Percentiles rank a stretch among this genome's conserved stretches.
phyloP scores from a whole-genome alignment of 2,888 invertebrate species.

The Philonicus albiceps region DNA sequence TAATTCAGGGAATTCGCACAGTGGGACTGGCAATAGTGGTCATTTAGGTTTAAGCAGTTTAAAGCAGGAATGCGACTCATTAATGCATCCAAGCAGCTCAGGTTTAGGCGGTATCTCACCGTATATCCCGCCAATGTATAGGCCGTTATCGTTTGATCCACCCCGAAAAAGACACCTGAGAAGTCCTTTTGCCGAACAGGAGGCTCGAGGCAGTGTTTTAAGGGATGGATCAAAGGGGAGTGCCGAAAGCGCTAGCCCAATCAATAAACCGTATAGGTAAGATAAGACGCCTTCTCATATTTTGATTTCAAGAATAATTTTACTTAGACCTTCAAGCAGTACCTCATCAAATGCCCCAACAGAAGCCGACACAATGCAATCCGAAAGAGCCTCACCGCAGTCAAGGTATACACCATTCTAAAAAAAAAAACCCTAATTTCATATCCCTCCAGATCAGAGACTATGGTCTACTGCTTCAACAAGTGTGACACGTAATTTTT shows the following conservation, averaged over 20 bases:
- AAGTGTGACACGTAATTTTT: not conserved
- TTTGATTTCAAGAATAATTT: not conserved
- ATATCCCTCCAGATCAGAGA: not conserved
- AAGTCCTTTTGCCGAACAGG: conserved; percentile 64
- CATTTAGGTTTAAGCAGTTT: conserved; percentile 56
- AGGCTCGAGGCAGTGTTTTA: conserved; percentile 71
- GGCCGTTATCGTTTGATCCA: conserved; percentile 63
- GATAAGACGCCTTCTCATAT: not conserved
- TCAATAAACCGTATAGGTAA: conserved; percentile 60
- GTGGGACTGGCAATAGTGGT: conserved; percentile 60
- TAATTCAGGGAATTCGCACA: conserved; percentile 49
- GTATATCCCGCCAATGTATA: conserved; percentile 63
- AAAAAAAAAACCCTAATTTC: not conserved
- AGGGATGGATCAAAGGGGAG: conserved; percentile 67
- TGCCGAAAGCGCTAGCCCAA: conserved; percentile 64
- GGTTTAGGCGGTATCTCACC: conserved; percentile 59
- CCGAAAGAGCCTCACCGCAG: conserved; percentile 62
- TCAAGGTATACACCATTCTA: conserved; percentile 56
- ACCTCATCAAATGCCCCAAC: conserved; percentile 64
- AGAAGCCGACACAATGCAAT: conserved; percentile 64
- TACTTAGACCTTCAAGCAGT: conserved; percentile 61
- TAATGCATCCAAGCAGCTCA: conserved; percentile 62
- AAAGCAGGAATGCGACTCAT: conserved; percentile 63
- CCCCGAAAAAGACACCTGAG: conserved; percentile 68
- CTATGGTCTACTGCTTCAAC: not conserved